A percentile compares a stretch with the other conserved stretches of the same genome.
phyloP scores from a whole-genome alignment of 2,113 vertebrate species.

The Nyctibius bracteatus region DNA sequence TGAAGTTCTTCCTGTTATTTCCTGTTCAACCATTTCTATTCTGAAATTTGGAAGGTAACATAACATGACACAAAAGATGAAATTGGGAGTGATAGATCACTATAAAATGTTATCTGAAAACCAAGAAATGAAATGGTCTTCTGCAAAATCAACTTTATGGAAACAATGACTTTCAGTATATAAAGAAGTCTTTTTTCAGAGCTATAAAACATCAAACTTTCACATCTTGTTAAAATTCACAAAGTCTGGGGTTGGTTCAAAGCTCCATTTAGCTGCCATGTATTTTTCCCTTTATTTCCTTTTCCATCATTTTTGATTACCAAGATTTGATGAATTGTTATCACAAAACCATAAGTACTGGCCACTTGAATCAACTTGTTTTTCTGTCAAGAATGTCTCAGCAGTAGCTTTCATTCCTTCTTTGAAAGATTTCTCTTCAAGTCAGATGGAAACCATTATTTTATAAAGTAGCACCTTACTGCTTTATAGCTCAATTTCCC shows the following conservation, averaged over 20 bases:
- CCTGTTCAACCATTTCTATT: not conserved
- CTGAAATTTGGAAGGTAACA: not conserved
- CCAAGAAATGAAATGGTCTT: not conserved
- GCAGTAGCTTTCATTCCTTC: slow-evolving; percentile 48
- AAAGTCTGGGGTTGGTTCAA: not conserved
- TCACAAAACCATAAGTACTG: slow-evolving; percentile 35
- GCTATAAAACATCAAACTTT: not conserved
- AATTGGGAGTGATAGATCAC: not conserved
- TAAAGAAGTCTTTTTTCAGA: not conserved
- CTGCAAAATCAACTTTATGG: not conserved
- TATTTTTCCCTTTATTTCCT: slow-evolving; percentile 43
- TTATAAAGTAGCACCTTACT: slow-evolving; percentile 38
- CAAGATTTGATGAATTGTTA: slow-evolving; percentile 46
- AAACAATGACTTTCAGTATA: not conserved
- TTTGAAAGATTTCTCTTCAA: slow-evolving; percentile 55
- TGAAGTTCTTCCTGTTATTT: not conserved
- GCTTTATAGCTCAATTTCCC: slow-evolving; percentile 53
- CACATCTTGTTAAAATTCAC: slow-evolving; percentile 17
- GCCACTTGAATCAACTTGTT: slow-evolving; percentile 51
- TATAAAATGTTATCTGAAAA: not conserved
- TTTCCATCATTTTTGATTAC: slow-evolving; percentile 46
- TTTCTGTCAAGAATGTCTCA: slow-evolving; percentile 55
- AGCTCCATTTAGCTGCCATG: slow-evolving; percentile 7
- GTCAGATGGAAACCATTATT: slow-evolving; percentile 39
- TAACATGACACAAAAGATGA: not conserved